Conservation (phyloP, 2,888 invertebrate genomes). For the Candidula unifasciata region DNA sequence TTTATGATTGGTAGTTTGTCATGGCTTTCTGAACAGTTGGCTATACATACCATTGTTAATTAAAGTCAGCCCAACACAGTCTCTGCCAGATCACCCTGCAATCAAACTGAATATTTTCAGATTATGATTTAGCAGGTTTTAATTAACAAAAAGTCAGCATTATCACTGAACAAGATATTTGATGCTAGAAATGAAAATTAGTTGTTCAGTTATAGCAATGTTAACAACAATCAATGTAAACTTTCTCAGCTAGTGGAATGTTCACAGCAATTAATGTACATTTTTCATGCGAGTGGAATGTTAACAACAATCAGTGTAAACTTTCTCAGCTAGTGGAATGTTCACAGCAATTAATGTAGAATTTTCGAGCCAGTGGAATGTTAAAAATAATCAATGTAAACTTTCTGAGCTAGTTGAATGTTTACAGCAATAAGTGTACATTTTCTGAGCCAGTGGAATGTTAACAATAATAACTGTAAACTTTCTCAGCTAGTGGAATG, state of each 20-base stretch:
- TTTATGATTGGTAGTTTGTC: too few relatives aligned
- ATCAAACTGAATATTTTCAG: too few relatives aligned
- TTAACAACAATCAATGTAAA: background rate
- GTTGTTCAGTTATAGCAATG: too few relatives aligned
- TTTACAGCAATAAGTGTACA: background rate
- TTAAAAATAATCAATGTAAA: background rate
- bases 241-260: background rate
- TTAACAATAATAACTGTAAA: background rate
- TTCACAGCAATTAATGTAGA: background rate
- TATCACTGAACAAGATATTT: too few relatives aligned
- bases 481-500: background rate
- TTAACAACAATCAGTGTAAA: background rate
- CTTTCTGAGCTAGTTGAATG: background rate
- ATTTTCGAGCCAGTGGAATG: background rate
- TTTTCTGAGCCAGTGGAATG: background rate
- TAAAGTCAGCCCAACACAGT: too few relatives aligned
- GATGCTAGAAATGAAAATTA: too few relatives aligned
- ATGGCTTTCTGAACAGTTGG: too few relatives aligned
- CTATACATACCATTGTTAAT: too few relatives aligned
- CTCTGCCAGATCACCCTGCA: too few relatives aligned
- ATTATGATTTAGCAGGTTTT: too few relatives aligned
- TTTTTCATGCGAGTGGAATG: background rate
- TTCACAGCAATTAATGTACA: background rate
- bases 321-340: background rate
- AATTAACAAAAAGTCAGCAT: too few relatives aligned